Evolutionary conservation across 1,140 invertebrate species (phyloP).

Genomic region (Bombus huntii): DNA sequence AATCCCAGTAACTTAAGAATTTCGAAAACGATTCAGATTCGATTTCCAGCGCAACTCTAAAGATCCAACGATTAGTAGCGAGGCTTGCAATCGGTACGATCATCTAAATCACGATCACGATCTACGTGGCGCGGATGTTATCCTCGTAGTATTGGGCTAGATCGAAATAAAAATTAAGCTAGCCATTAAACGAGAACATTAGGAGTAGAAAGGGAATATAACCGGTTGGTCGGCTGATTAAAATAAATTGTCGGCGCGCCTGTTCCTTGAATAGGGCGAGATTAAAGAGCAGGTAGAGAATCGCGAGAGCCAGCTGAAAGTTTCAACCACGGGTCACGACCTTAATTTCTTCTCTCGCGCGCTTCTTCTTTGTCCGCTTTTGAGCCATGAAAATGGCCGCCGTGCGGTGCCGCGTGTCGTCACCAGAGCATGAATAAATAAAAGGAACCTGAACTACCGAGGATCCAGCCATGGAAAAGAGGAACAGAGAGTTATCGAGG

Average conservation of each 20-base stretch:
- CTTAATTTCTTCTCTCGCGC: constrained; percentile 55
- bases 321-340: constrained; percentile 55
- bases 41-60: too few species aligned
- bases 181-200: constrained; percentile 18
- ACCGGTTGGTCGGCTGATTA: constrained; percentile 26
- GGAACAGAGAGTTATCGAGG: not conserved
- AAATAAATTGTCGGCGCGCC: constrained; percentile 31
- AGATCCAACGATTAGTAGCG: too few species aligned
- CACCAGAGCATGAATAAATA: constrained; percentile 60
- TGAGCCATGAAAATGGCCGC: constrained; percentile 56
- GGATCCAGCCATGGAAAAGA: not conserved
- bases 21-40: too few species aligned
- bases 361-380: constrained; percentile 48
- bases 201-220: constrained; percentile 11
- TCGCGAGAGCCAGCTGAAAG: constrained; percentile 45
- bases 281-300: constrained; percentile 39
- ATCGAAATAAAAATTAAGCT: constrained; percentile 21
- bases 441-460: not conserved
- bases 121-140: too few species aligned
- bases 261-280: constrained; percentile 14
- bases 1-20: too few species aligned
- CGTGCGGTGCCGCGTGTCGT: constrained; percentile 34
- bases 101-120: too few species aligned
- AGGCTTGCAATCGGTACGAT: too few species aligned
- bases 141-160: too few species aligned